Evolutionary conservation across 2,113 vertebrate genomes (phyloP).

Genomic region (Saguinus midas): DNA sequence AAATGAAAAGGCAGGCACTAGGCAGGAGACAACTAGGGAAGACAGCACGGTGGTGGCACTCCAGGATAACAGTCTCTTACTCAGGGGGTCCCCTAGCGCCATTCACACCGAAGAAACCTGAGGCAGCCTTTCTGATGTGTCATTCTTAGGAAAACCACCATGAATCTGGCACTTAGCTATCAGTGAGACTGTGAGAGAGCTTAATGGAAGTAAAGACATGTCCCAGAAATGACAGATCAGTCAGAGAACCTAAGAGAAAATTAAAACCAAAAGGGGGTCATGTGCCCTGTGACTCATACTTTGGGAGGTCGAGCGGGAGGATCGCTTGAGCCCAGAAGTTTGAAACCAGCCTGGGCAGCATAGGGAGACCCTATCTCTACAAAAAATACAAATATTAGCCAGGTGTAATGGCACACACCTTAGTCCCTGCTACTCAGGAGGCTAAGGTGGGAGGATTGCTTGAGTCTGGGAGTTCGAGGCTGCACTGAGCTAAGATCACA

Average conservation of each 20-base stretch:
- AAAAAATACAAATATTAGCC: background rate
- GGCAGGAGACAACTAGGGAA: background rate
- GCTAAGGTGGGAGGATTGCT: background rate
- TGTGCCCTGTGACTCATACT: background rate
- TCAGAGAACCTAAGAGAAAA: too few relatives aligned
- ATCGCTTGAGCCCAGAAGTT: background rate
- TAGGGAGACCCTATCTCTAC: background rate
- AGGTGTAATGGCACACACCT: background rate
- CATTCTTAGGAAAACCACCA: background rate
- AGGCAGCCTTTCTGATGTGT: background rate
- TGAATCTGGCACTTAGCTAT: rapidly evolving
- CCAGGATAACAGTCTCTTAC: too few relatives aligned
- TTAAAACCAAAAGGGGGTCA: background rate
- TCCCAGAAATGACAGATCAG: background rate
- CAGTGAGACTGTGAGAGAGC: rapidly evolving
- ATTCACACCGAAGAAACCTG: too few relatives aligned
- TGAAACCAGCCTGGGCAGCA: background rate
- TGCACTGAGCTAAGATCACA: background rate
- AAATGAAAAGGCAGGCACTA: background rate
- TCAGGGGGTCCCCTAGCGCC: background rate
- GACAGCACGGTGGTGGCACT: too few relatives aligned
- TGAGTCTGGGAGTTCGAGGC: background rate
- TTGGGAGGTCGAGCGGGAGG: background rate
- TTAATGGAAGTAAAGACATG: rapidly evolving
- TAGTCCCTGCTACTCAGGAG: background rate